phyloP scores from a whole-genome alignment of 2,797 vertebrate genomes.

The Pitangus sulphuratus region DNA sequence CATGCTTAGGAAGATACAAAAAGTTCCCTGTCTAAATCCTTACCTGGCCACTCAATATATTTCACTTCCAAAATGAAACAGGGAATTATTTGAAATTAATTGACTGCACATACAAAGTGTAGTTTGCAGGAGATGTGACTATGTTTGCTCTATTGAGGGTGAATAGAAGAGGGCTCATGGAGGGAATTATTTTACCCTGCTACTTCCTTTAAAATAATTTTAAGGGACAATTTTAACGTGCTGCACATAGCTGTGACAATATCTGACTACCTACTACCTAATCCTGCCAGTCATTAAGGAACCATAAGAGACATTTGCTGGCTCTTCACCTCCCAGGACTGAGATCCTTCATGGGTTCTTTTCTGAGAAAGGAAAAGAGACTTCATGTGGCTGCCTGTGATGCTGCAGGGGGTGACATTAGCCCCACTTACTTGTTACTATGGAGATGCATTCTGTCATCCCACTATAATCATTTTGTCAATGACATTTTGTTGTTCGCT shows the following conservation, averaged over 20 bases:
- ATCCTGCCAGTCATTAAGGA: background rate
- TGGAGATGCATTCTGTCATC: conserved; percentile 25
- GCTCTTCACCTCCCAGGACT: background rate
- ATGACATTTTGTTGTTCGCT: background rate
- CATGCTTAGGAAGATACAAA: background rate
- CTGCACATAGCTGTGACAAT: background rate
- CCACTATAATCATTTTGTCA: background rate
- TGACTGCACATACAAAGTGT: background rate
- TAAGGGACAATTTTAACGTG: background rate
- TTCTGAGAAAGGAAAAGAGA: background rate
- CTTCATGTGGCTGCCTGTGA: background rate
- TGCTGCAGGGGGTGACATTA: background rate
- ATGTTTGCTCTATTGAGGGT: background rate
- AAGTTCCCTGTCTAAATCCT: background rate
- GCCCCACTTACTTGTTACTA: background rate
- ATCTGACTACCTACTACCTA: background rate
- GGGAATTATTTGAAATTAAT: background rate
- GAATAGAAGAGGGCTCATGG: background rate
- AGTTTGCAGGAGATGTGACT: background rate
- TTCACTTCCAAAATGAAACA: background rate
- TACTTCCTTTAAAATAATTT: background rate
- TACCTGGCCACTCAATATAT: background rate
- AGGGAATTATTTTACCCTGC: background rate
- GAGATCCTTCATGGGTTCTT: background rate
- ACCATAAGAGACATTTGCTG: background rate